Evolutionary conservation across 2,113 vertebrate species (phyloP).

Genomic region (Syngnathus scovelli): DNA sequence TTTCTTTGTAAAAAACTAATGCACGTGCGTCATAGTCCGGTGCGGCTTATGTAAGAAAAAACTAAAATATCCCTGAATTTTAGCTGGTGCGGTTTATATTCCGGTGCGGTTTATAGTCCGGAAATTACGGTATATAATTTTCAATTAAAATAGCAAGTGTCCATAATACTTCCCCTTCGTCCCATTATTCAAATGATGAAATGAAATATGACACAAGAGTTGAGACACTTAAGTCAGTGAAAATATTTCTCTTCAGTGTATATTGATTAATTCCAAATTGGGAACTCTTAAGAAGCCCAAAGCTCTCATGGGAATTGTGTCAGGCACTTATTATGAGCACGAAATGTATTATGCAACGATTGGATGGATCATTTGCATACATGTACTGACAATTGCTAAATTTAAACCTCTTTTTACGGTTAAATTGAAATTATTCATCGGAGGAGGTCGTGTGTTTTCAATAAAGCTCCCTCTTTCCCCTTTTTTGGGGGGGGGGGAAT

Average conservation of each 20-base stretch:
- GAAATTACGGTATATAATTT: too few species aligned
- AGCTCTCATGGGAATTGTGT: constrained; percentile 1
- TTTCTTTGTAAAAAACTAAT: too few species aligned
- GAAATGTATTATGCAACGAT: background rate
- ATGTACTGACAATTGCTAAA: background rate
- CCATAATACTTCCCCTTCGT: background rate
- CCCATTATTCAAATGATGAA: background rate
- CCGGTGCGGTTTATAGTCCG: too few species aligned
- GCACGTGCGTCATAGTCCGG: too few species aligned
- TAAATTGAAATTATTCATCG: background rate
- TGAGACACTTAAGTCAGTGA: constrained; percentile 9
- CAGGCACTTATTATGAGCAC: constrained; percentile 17
- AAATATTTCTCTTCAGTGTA: constrained; percentile 8
- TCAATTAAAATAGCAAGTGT: background rate
- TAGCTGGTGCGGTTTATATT: too few species aligned
- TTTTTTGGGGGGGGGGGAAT: background rate
- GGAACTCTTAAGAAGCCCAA: constrained; percentile 14
- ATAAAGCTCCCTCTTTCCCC: background rate
- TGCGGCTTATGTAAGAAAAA: too few species aligned
- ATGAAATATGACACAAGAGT: constrained; percentile 1
- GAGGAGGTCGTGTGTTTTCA: background rate
- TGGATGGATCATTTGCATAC: constrained; percentile 17
- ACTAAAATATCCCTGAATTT: too few species aligned
- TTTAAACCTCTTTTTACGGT: constrained; percentile 11
- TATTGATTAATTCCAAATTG: constrained; percentile 20